Percentiles rank a stretch among this genome's conserved stretches.
phyloP scores from a whole-genome alignment of 2,888 invertebrate genomes.

The Acholoe squamosa region DNA sequence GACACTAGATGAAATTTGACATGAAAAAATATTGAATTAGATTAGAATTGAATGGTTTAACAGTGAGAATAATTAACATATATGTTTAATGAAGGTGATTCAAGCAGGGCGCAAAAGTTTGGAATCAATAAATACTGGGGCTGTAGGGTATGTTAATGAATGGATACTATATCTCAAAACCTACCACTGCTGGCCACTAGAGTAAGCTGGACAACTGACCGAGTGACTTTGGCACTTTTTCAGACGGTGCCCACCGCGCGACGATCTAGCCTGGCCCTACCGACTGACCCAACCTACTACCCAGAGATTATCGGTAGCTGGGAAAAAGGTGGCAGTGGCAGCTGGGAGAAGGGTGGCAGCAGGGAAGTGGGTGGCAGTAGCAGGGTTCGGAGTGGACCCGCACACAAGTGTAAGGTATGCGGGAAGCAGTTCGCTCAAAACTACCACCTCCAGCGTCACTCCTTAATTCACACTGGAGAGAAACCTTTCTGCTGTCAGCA shows the following conservation, averaged over 20 bases:
- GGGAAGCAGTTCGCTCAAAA: slow-evolving; percentile 21
- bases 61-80: too few species aligned
- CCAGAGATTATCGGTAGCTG: not conserved
- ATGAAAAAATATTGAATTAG: too few species aligned
- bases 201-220: slow-evolving; percentile 34
- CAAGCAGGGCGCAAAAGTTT: too few species aligned
- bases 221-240: slow-evolving; percentile 44
- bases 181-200: not conserved
- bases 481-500: not conserved
- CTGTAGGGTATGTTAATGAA: too few species aligned
- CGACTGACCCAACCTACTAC: not conserved
- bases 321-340: not conserved
- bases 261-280: not conserved
- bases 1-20: too few species aligned
- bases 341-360: not conserved
- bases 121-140: too few species aligned
- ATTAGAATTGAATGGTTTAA: too few species aligned
- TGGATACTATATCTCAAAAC: too few species aligned
- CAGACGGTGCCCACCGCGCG: not conserved
- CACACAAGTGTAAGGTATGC: not conserved
- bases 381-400: not conserved
- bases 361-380: not conserved
- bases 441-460: slow-evolving; percentile 22
- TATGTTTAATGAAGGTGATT: too few species aligned
- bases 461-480: slow-evolving; percentile 46